phyloP scores from a whole-genome alignment of 2,797 vertebrate genomes.

The Mormyrus proboscirostris region DNA sequence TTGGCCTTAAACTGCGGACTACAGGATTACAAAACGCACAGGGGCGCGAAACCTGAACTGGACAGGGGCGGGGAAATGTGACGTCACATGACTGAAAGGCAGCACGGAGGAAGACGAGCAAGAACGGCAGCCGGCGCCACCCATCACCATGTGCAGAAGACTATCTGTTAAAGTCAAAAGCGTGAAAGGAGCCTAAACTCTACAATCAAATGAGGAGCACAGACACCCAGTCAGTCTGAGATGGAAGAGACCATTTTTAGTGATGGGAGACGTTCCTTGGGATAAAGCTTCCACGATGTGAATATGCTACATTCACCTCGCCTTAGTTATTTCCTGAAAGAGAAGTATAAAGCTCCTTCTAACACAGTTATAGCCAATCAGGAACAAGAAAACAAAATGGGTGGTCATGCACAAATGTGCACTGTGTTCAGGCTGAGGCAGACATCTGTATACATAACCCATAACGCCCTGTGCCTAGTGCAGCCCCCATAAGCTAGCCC shows the following conservation, averaged over 20 bases:
- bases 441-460: constrained; percentile 8
- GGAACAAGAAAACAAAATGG: background rate
- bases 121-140: background rate
- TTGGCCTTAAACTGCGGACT: constrained; percentile 1
- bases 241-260: background rate
- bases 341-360: background rate
- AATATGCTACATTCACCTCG: background rate
- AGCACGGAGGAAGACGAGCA: background rate
- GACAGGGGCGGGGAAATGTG: background rate
- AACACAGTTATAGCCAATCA: background rate
- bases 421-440: constrained; percentile 15
- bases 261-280: background rate
- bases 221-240: background rate
- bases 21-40: background rate
- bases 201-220: background rate
- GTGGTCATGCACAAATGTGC: constrained; percentile 1
- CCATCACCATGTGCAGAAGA: background rate
- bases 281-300: background rate
- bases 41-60: background rate
- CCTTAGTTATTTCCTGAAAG: background rate
- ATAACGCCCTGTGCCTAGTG: background rate
- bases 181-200: background rate
- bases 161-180: background rate
- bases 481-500: background rate
- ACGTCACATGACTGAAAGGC: constrained; percentile 9